Base-by-base conservation (phyloP, 1,140 invertebrate species). In the Brachionus rotundiformis region DNA sequence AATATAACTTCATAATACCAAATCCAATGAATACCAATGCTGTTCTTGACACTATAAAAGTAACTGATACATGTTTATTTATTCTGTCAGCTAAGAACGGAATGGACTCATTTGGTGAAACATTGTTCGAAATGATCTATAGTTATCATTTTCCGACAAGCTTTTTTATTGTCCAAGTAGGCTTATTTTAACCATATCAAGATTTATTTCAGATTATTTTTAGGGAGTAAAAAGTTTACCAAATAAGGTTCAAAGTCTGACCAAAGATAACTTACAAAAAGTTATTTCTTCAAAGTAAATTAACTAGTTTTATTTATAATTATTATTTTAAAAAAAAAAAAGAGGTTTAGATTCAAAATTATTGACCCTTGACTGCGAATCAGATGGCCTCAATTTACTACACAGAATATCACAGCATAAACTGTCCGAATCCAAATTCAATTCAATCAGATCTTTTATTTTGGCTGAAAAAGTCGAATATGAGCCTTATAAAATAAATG, bases 391-490 rank as follows among this genome's bases (percentile, higher is more conserved):
- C 19, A 92, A 94, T 85, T 84, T 96, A 31, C 88, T 96, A 83
- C 89, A 94, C 82, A 90, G 91, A 84, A 92, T 94, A 86, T 93
- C 93, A 1, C 91, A 90, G 82, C 93, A 95, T 86, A 95, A 95
- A 86, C 90, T 92, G 83, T 92, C 90, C 82, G 87, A 89, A 6
- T 86, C 95, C 11, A 89, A 91, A 83, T 93, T 93, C 84, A 91
- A 92, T 85, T 92, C 93, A 85, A 91, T 91, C 84, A 89, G 95
- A 83, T 90, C 94, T 1, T 92, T 95, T 87, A 85, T 98, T 54
- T 88, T 95, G 68, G 93, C 92, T 27, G 95, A 98, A 88, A 86
- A 92, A 83, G 85, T 94, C 7, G 90, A 92, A 82, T 96, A 91
- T 90, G 87, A 90, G 81, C 86, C 90, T 6, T 81, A 84, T 41